These are phyloP conservation scores for Drosophila barbarae DNA, from an alignment of 2,888 invertebrate species.

Conservation along the genomic window DNA sequence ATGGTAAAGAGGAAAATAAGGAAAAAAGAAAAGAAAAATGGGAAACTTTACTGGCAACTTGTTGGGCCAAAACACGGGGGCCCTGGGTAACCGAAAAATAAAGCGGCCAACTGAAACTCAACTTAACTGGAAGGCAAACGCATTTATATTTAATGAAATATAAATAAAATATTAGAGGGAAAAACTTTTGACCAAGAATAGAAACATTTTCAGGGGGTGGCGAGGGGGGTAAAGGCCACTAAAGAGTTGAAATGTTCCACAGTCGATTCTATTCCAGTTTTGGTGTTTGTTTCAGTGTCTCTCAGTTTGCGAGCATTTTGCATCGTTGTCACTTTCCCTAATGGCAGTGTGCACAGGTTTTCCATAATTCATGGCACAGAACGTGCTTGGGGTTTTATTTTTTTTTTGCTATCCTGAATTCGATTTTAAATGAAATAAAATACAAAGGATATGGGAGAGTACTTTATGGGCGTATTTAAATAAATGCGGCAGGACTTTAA, in stretches of 20 bases:
- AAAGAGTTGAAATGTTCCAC: background rate
- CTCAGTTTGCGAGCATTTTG: constrained; percentile 3
- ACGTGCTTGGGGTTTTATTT: constrained; percentile 8
- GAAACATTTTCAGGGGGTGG: constrained; percentile 13
- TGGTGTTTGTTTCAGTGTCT: background rate
- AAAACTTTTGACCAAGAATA: constrained; percentile 40
- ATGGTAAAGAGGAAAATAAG: background rate
- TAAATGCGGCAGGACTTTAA: background rate
- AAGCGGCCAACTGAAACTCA: constrained; percentile 26
- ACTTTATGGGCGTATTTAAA: background rate
- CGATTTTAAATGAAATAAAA: background rate
- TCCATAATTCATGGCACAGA: constrained; percentile 7
- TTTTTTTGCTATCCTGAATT: background rate
- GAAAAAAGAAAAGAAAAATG: background rate
- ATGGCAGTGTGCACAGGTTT: constrained; percentile 1
- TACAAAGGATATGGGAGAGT: background rate
- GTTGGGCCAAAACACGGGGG: constrained; percentile 12
- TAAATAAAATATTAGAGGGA: constrained; percentile 59
- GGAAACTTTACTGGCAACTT: constrained; percentile 15
- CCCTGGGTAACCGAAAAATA: background rate
- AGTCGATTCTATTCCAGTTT: constrained; percentile 8
- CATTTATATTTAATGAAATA: constrained; percentile 69
- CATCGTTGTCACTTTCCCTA: constrained; percentile 32
- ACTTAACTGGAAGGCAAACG: constrained; percentile 49
- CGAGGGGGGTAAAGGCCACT: background rate